Percentiles rank a stretch among this genome's conserved stretches.
Conservation (phyloP, 2,797 vertebrate species). For the Tragopan temminckii region DNA sequence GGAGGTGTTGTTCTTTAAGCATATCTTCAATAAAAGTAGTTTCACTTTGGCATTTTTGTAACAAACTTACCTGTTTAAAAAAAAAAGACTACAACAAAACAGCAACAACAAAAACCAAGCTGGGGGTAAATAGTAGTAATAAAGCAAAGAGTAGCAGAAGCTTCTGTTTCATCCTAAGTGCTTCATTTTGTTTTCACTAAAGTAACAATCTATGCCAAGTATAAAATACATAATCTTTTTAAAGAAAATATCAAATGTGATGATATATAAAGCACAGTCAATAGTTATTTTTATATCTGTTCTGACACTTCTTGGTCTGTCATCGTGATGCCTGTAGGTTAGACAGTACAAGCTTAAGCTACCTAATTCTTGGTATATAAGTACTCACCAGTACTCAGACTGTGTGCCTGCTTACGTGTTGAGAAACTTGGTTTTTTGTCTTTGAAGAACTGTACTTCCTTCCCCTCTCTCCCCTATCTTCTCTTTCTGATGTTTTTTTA, state of each 20-base stretch:
- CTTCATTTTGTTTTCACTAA: neutral
- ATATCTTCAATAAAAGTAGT: neutral
- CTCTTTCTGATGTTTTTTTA: neutral
- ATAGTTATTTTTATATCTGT: neutral
- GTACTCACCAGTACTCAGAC: neutral
- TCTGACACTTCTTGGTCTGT: neutral
- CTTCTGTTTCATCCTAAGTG: neutral
- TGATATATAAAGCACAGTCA: accelerated
- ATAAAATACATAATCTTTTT: neutral
- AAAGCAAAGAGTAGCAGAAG: neutral
- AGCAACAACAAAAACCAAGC: neutral
- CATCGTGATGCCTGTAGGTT: neutral
- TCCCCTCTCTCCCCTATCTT: neutral
- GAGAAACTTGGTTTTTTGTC: neutral
- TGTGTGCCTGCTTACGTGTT: neutral
- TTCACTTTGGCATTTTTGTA: neutral
- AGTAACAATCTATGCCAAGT: neutral
- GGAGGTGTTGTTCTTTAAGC: neutral
- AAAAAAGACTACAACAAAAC: neutral
- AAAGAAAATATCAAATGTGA: neutral
- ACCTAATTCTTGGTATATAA: neutral
- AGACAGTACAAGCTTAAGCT: neutral
- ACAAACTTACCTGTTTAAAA: neutral
- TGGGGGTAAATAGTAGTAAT: neutral
- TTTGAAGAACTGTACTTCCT: neutral